phyloP scores from a whole-genome alignment of 1,140 invertebrate genomes.

The Campoletis sonorensis region DNA sequence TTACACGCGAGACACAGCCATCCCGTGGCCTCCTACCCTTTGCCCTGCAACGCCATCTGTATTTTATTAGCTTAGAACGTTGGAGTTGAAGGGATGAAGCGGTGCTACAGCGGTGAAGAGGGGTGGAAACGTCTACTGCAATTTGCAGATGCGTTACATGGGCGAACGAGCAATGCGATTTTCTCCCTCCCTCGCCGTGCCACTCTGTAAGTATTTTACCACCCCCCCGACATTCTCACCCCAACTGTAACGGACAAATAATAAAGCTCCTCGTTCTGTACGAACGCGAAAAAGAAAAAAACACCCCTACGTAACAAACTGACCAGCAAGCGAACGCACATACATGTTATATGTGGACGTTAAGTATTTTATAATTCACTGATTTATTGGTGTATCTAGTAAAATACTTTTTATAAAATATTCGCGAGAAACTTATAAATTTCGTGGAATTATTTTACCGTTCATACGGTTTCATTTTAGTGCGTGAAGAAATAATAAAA shows the following conservation, averaged over 20 bases:
- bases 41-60: conserved; percentile 10
- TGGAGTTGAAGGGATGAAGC: background rate
- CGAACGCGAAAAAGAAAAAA: background rate
- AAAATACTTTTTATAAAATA: too few relatives aligned
- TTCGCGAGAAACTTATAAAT: too few relatives aligned
- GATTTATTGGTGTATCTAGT: too few relatives aligned
- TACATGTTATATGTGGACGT: too few relatives aligned
- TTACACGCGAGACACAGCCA: conserved; percentile 64
- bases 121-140: conserved; percentile 57
- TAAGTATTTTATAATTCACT: too few relatives aligned
- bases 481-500: too few relatives aligned
- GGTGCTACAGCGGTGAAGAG: background rate
- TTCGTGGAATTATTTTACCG: too few relatives aligned
- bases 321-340: background rate
- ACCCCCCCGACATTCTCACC: background rate
- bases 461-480: too few relatives aligned
- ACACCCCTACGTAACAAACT: background rate
- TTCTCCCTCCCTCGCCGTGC: background rate
- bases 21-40: conserved; percentile 42
- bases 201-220: background rate
- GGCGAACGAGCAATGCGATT: conserved; percentile 39
- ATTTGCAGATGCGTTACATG: conserved; percentile 60
- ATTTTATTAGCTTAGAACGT: conserved; percentile 45
- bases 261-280: background rate
- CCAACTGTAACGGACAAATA: background rate